phyloP scores from a whole-genome alignment of 1,140 invertebrate genomes.

The Anastrepha obliqua region DNA sequence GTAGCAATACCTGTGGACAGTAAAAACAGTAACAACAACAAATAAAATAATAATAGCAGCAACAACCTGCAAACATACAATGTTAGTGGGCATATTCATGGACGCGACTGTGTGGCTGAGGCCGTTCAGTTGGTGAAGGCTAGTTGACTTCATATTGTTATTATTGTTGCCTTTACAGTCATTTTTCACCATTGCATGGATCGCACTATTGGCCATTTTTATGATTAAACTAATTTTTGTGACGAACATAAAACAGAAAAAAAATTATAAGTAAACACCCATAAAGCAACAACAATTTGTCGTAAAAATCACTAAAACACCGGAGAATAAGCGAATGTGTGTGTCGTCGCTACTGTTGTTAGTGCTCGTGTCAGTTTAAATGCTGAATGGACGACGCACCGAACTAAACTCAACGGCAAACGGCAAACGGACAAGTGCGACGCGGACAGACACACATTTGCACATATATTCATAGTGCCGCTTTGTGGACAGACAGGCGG shows the following conservation, averaged over 20 bases:
- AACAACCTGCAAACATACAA: slow-evolving; percentile 51
- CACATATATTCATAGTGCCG: not conserved
- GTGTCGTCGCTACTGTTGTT: slow-evolving; percentile 2
- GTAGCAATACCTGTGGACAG: slow-evolving; percentile 60
- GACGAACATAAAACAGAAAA: slow-evolving; percentile 26
- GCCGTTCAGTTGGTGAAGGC: not conserved
- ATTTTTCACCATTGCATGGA: not conserved
- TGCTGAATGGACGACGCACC: slow-evolving; percentile 38
- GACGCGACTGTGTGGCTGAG: not conserved
- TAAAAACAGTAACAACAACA: slow-evolving; percentile 53
- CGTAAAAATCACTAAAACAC: slow-evolving; percentile 5
- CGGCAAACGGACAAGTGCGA: not conserved
- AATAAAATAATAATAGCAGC: slow-evolving; percentile 57
- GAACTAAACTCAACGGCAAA: not conserved
- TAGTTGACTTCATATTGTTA: not conserved
- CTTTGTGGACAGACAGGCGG: slow-evolving; percentile 22
- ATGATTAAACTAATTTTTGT: slow-evolving; percentile 73
- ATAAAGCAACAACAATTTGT: slow-evolving; percentile 3
- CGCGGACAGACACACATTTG: slow-evolving; percentile 59
- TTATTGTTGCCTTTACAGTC: not conserved
- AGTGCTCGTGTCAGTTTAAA: not conserved
- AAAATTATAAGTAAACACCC: not conserved
- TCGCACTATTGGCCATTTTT: slow-evolving; percentile 69
- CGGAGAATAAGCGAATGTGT: slow-evolving; percentile 14
- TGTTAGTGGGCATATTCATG: slow-evolving; percentile 5